phyloP scores from a whole-genome alignment of 1,140 invertebrate genomes.

The Eurytemora carolleeae region DNA sequence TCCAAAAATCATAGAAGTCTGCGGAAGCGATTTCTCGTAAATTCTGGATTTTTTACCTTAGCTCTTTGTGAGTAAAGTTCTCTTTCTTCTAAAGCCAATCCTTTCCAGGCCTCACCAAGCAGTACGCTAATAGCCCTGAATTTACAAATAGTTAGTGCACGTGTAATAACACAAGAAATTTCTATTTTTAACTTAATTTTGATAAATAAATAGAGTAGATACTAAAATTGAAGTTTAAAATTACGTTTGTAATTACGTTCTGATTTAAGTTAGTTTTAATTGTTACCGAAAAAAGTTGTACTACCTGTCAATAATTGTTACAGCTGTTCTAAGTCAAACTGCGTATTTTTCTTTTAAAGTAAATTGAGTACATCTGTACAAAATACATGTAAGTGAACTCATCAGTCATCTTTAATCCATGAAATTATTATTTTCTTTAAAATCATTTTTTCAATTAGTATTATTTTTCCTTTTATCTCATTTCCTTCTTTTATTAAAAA shows the following conservation, averaged over 20 bases:
- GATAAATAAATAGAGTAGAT: constrained; percentile 5
- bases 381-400: too few species aligned
- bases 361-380: background rate
- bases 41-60: too few species aligned
- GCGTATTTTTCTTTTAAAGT: background rate
- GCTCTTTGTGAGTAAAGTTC: constrained; percentile 29
- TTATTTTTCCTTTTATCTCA: background rate
- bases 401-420: too few species aligned
- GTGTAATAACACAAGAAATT: background rate
- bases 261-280: too few species aligned
- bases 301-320: too few species aligned
- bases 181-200: background rate
- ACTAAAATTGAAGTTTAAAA: constrained; percentile 2
- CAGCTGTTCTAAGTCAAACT: background rate
- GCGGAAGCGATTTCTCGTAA: too few species aligned
- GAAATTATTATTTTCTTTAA: too few species aligned
- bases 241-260: background rate
- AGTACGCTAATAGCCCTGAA: constrained; percentile 34
- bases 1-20: too few species aligned
- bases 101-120: constrained; percentile 33
- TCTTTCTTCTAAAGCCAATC: constrained; percentile 26
- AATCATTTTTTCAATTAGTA: too few species aligned
- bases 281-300: too few species aligned
- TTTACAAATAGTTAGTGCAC: too few species aligned
- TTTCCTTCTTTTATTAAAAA: background rate